These are phyloP conservation scores for Cryptus armator DNA, from an alignment of 2,888 invertebrate species.

Conservation along the genomic window DNA sequence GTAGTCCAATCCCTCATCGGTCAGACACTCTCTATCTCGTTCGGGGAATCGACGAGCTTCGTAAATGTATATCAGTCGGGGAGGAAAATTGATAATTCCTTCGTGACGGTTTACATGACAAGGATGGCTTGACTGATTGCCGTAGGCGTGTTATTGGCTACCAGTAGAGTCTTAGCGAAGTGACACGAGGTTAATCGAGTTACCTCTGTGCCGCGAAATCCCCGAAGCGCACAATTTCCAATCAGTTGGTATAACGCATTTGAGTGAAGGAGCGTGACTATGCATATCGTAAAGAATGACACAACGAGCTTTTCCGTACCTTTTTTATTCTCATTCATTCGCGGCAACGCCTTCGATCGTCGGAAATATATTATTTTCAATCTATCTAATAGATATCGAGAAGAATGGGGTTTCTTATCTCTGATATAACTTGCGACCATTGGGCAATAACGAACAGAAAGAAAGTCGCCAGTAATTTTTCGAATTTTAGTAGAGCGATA, in stretches of 20 bases:
- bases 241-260: constrained; percentile 57
- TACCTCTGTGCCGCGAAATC: constrained; percentile 61
- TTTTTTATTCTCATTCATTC: background rate
- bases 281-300: background rate
- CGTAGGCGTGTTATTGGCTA: constrained; percentile 31
- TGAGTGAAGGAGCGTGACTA: constrained; percentile 9
- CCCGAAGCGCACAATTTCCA: constrained; percentile 65
- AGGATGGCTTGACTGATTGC: constrained; percentile 12
- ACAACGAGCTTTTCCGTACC: background rate
- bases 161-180: constrained; percentile 53
- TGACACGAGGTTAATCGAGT: constrained; percentile 70
- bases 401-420: too few species aligned
- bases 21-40: constrained; percentile 39
- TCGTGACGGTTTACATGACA: constrained; percentile 30
- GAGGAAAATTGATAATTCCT: constrained; percentile 19
- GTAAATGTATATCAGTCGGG: background rate
- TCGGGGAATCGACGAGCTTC: constrained; percentile 8
- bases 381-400: too few species aligned
- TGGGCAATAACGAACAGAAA: too few species aligned
- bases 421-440: too few species aligned
- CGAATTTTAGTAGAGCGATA: too few species aligned
- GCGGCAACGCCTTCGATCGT: background rate
- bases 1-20: constrained; percentile 45
- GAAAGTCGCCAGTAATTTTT: too few species aligned
- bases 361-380: background rate